Base-by-base conservation (phyloP, 1,140 invertebrate genomes). In the Maniola jurtina region DNA sequence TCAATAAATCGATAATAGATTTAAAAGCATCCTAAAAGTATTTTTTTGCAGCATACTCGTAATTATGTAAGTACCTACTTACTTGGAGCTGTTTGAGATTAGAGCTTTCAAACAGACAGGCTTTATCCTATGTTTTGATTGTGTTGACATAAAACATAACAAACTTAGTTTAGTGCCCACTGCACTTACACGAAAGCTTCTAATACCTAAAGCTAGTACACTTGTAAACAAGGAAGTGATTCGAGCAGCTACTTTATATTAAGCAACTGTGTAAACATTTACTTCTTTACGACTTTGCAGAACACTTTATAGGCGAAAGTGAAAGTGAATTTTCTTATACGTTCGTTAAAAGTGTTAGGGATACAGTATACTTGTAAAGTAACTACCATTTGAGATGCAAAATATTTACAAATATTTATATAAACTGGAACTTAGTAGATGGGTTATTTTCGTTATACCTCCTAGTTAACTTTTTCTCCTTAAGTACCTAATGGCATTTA, bases 301-400 rank as follows among this genome's bases (percentile, higher is more conserved):
- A 52, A 52, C 48, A 25, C 16, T 52, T 52, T 52, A 52, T 52
- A 52, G 48, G 1, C 48, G 16, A 52, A 16, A 52, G 48, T 52
- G 48, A 52, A 52, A 52, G 48, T 25, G 48, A 52, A 52, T 52
- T 52, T 52, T 52, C 48, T 52, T 16, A 45, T 42, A 16, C 47
- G 47, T 16, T 6, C 47, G 16, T 50, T 50, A 50, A 50, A 50
- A 52, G 48, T 52, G 48, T 52, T 52, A 16, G 42, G 9, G 42
- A 45, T 45, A 42, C 40, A n/a, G 42, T 45, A 45, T 8, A 45
- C 42, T 45, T n/a, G 42, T 45, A 11, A 50, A 50, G 16, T 52
- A 2, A 25, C 25, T 25, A 52, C 25, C 2, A 52, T 10, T 52
- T 16, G 48, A 11, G 16, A 52, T 52, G 6, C 48, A 52, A 25